These are phyloP conservation scores for Sebastes taczanowskii DNA, from an alignment of 2,797 vertebrate species.

Conservation along the genomic window DNA sequence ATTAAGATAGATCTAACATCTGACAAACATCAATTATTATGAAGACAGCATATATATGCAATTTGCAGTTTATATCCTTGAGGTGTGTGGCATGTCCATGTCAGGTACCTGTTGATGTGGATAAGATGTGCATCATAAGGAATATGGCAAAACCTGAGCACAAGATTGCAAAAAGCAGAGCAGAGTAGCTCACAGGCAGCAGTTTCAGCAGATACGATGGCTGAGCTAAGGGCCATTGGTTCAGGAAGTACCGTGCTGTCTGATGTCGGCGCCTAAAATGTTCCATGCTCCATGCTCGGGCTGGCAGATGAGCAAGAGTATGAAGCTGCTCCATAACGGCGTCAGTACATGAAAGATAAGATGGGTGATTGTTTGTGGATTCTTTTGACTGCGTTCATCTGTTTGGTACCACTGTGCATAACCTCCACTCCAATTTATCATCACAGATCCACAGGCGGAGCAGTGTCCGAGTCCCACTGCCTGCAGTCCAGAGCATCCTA, in stretches of 20 bases:
- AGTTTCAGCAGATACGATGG: conserved; percentile 9
- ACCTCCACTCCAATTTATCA: conserved; percentile 4
- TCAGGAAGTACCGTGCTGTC: conserved; percentile 8
- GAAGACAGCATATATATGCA: not conserved
- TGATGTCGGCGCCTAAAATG: conserved; percentile 1
- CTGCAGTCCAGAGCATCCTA: conserved; percentile 70
- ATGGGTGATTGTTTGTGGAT: not conserved
- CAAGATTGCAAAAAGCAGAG: conserved; percentile 9
- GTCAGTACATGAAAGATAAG: not conserved
- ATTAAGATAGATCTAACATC: not conserved
- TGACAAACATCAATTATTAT: not conserved
- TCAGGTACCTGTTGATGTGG: not conserved
- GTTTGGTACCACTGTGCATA: not conserved
- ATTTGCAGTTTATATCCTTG: not conserved
- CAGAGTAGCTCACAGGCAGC: conserved; percentile 12
- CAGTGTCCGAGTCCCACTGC: conserved; percentile 64
- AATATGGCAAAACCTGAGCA: not conserved
- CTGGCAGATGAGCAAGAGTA: not conserved
- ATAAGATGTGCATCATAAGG: not conserved
- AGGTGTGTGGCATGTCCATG: not conserved
- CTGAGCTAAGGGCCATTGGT: not conserved
- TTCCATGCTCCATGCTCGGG: not conserved
- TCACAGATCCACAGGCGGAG: conserved; percentile 68
- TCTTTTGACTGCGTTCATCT: not conserved
- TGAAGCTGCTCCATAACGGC: not conserved